These are phyloP conservation scores for Pipistrellus pipistrellus DNA, from an alignment of 2,797 vertebrate species.

Conservation along the genomic window DNA sequence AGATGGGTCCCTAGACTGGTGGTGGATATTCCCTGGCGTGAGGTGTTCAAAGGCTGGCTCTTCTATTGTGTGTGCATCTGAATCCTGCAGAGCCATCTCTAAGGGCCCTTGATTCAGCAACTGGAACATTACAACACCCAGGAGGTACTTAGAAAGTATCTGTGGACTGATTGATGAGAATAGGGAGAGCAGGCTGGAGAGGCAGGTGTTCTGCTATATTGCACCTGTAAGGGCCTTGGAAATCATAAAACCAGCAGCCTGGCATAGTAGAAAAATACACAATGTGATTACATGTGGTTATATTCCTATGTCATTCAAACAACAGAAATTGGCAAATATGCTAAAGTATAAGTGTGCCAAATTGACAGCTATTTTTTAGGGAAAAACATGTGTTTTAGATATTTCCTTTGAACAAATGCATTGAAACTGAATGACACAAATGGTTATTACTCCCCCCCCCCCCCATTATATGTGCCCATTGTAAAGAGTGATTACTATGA, in stretches of 20 bases:
- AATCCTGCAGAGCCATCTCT: not conserved
- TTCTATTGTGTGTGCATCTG: not conserved
- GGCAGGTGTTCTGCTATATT: not conserved
- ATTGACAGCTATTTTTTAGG: not conserved
- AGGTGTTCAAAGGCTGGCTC: not conserved
- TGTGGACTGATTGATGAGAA: not conserved
- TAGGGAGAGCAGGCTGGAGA: not conserved
- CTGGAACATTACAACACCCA: not conserved
- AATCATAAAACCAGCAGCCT: not conserved
- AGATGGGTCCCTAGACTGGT: not conserved
- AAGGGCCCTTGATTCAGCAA: not conserved
- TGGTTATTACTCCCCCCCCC: not conserved
- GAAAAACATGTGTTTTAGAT: not conserved
- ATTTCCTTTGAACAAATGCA: constrained; percentile 12
- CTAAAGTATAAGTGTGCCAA: not conserved
- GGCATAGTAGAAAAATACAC: not conserved
- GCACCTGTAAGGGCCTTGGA: not conserved
- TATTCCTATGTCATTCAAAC: not conserved
- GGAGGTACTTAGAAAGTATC: not conserved
- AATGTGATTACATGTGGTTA: not conserved
- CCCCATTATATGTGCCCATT: not conserved
- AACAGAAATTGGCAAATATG: not conserved
- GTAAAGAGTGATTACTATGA: not conserved
- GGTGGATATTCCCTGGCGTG: not conserved
- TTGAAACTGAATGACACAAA: not conserved